phyloP scores from a whole-genome alignment of 2,888 invertebrate species.

The Zhuqinia jingwanae region DNA sequence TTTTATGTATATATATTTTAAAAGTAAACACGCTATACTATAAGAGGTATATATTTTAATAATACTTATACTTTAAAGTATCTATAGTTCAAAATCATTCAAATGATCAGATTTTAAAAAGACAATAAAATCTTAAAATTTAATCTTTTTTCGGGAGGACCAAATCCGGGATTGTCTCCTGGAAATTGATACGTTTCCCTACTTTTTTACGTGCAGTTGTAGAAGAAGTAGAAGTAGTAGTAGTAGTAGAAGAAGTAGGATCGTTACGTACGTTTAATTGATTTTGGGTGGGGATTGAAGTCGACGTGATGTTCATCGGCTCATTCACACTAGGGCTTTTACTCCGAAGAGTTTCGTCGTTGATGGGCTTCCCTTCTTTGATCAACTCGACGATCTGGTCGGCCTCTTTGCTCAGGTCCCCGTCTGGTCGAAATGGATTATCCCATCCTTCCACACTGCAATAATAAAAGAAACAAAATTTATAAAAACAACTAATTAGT shows the following conservation, averaged over 20 bases:
- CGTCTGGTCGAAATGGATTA: constrained; percentile 98
- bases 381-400: constrained; percentile 98
- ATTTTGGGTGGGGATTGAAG: constrained; percentile 74
- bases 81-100: too few species aligned
- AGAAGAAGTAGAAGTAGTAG: too few species aligned
- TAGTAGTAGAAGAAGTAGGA: too few species aligned
- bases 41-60: background rate
- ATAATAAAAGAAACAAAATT: constrained; percentile 77
- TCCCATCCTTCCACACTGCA: constrained; percentile 90
- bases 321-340: constrained; percentile 79
- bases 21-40: background rate
- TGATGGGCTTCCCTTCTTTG: constrained; percentile 94
- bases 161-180: constrained; percentile 73
- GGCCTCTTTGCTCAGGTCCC: constrained; percentile 95
- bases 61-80: constrained; percentile 29
- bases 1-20: background rate
- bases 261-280: constrained; percentile 77
- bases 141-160: constrained; percentile 69
- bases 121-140: constrained; percentile 28
- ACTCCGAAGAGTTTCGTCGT: constrained; percentile 79
- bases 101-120: too few species aligned
- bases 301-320: constrained; percentile 71
- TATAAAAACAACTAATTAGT: constrained; percentile 37
- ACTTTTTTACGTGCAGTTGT: constrained; percentile 48
- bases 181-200: constrained; percentile 71